A percentile compares a stretch with the other conserved stretches of the same genome.
phyloP scores from a whole-genome alignment of 2,888 invertebrate genomes.

The Pheosia tremula region DNA sequence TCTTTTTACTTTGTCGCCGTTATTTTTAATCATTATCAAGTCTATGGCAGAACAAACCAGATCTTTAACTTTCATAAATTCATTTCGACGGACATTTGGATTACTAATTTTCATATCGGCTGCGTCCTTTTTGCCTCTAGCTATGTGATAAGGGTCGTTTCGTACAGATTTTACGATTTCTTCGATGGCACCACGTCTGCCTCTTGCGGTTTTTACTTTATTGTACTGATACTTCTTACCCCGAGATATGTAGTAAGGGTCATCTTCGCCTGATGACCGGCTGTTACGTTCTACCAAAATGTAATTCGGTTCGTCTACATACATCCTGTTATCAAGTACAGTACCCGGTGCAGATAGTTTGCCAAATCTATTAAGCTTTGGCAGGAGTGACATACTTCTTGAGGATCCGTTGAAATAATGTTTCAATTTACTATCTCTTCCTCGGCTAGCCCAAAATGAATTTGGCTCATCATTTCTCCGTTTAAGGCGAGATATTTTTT shows the following conservation, averaged over 20 bases:
- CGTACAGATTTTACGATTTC: constrained; percentile 76
- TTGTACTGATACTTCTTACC: constrained; percentile 65
- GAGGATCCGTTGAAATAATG: constrained; percentile 48
- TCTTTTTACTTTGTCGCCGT: constrained; percentile 57
- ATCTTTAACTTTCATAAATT: constrained; percentile 61
- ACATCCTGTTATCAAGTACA: constrained; percentile 69
- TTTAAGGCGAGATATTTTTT: constrained; percentile 54
- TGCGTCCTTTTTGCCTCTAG: constrained; percentile 77
- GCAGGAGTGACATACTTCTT: constrained; percentile 28
- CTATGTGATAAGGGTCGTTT: constrained; percentile 81
- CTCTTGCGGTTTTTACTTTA: constrained; percentile 56
- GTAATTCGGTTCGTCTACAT: constrained; percentile 82
- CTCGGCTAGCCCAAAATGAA: constrained; percentile 60
- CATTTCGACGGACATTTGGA: constrained; percentile 36
- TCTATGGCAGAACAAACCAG: constrained; percentile 69
- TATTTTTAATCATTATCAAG: constrained; percentile 49
- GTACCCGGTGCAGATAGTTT: constrained; percentile 55
- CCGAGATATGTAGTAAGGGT: constrained; percentile 71
- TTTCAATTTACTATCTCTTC: constrained; percentile 58
- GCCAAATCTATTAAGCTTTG: constrained; percentile 20
- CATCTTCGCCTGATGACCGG: constrained; percentile 70
- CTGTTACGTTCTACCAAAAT: constrained; percentile 77
- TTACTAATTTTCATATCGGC: constrained; percentile 41
- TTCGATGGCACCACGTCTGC: constrained; percentile 70
- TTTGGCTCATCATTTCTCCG: constrained; percentile 35